Conservation (phyloP, 2,888 invertebrate genomes). For the Gari tellinella region DNA sequence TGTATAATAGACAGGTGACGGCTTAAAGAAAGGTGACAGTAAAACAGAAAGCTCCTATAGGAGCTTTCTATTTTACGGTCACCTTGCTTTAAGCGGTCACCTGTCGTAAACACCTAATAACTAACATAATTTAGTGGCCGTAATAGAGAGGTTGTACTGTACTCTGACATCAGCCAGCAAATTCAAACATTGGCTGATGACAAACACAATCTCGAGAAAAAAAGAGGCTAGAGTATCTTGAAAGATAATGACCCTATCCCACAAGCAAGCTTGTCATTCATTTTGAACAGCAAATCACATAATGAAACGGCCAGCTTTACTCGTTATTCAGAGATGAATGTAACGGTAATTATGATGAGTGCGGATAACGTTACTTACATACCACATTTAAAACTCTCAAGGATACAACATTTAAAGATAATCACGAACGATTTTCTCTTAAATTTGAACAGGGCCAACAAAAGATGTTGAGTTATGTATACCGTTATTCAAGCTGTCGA, state of each 20-base stretch:
- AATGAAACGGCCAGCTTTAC: conserved; percentile 1
- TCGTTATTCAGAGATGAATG: conserved; percentile 17
- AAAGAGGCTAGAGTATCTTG: no score
- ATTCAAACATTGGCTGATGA: no score
- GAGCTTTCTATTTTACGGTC: no score
- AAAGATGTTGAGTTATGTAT: conserved; percentile 54
- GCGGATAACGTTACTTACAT: conserved; percentile 45
- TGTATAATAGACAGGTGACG: no score
- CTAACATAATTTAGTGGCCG: no score
- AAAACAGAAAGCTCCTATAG: no score
- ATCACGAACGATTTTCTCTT: conserved; percentile 45
- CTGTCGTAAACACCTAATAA: no score
- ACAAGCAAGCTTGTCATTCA: conserved; percentile 10
- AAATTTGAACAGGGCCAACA: conserved; percentile 47
- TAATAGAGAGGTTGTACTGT: no score
- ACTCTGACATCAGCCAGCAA: no score
- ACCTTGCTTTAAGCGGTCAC: no score
- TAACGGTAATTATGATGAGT: conserved; percentile 47
- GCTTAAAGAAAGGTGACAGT: no score
- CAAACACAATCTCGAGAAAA: no score
- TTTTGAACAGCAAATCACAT: conserved; percentile 25
- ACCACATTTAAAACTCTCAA: conserved; percentile 37
- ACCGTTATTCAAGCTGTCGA: background rate
- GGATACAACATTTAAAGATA: conserved; percentile 47
- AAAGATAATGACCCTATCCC: background rate